phyloP scores from a whole-genome alignment of 2,888 invertebrate species.

The Ernsta delagoae region DNA sequence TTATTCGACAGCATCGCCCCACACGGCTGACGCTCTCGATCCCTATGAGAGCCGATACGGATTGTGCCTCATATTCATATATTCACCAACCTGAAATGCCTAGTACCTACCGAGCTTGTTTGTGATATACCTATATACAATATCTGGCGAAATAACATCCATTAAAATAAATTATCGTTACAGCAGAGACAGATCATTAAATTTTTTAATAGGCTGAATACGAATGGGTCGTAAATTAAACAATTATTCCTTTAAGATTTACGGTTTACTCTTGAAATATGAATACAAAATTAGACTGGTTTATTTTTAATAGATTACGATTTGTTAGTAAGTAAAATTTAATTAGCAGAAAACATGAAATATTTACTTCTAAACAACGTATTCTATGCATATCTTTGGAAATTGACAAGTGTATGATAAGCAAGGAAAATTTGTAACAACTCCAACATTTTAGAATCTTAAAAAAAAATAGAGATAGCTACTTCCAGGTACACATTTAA shows the following conservation, averaged over 20 bases:
- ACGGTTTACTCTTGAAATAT: conserved; percentile 35
- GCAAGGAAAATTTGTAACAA: too few relatives aligned
- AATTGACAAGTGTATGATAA: too few relatives aligned
- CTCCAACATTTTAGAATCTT: too few relatives aligned
- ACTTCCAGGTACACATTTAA: too few relatives aligned
- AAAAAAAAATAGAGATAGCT: too few relatives aligned
- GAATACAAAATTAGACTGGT: conserved; percentile 29
- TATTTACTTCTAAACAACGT: too few relatives aligned
- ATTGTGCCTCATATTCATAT: conserved; percentile 52
- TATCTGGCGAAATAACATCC: conserved; percentile 56
- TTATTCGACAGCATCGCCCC: conserved; percentile 74
- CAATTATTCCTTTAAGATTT: conserved; percentile 40
- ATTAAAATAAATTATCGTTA: conserved; percentile 60
- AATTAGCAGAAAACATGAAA: too few relatives aligned
- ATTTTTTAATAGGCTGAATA: conserved; percentile 51
- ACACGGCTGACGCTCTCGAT: conserved; percentile 64
- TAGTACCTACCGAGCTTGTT: conserved; percentile 52
- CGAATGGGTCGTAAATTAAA: conserved; percentile 44
- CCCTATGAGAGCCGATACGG: conserved; percentile 56
- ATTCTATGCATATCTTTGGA: too few relatives aligned
- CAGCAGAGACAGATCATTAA: conserved; percentile 54
- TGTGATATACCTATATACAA: conserved; percentile 61
- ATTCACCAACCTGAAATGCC: conserved; percentile 41
- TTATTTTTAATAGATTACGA: conserved; percentile 28
- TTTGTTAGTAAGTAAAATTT: conserved; percentile 1